phyloP scores from a whole-genome alignment of 2,113 vertebrate species.

The Zapus hudsonius region DNA sequence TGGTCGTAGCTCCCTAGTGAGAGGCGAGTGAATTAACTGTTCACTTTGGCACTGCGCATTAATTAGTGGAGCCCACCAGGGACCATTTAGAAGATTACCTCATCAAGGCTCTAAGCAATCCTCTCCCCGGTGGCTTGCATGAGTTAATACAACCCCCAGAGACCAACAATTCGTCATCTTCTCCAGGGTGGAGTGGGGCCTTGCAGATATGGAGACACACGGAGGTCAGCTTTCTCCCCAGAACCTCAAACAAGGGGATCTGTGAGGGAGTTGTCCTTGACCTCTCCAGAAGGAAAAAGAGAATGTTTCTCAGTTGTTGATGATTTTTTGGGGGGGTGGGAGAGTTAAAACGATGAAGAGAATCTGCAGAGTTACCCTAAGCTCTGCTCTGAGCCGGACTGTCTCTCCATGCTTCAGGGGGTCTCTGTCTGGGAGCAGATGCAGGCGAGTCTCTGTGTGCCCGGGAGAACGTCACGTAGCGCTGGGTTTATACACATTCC shows the following conservation, averaged over 20 bases:
- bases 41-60: constrained; percentile 36
- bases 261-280: not conserved
- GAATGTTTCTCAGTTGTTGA: not conserved
- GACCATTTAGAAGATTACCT: constrained; percentile 59
- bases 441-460: constrained; percentile 82
- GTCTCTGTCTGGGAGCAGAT: constrained; percentile 79
- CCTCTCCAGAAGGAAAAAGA: constrained; percentile 3
- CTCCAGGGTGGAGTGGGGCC: constrained; percentile 40
- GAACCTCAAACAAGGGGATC: not conserved
- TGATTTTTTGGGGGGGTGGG: not conserved
- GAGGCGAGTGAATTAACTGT: constrained; percentile 28
- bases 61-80: constrained; percentile 27
- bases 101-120: constrained; percentile 39
- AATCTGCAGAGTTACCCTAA: not conserved
- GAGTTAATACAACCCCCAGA: constrained; percentile 56
- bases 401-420: constrained; percentile 63
- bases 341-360: no score
- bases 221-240: not conserved
- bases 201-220: not conserved
- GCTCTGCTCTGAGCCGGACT: constrained; percentile 51
- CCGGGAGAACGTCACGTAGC: constrained; percentile 87
- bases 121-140: not conserved
- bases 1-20: not conserved
- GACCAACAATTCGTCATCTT: constrained; percentile 22
- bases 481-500: constrained; percentile 87